phyloP scores from a whole-genome alignment of 2,888 invertebrate species.

The Drosophila multiciliata region DNA sequence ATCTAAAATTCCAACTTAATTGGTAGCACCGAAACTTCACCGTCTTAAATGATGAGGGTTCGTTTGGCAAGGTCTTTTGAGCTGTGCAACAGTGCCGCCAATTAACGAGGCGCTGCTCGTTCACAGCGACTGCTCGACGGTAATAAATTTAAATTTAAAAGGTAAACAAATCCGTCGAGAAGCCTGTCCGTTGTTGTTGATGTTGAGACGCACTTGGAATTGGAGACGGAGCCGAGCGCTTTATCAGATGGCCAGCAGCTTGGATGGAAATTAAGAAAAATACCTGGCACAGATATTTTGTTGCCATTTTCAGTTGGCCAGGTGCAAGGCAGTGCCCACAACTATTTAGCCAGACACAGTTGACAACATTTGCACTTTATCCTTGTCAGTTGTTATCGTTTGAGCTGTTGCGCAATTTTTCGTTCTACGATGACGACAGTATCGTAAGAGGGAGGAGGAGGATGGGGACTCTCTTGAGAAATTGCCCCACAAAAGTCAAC shows the following conservation, averaged over 20 bases:
- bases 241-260: constrained; percentile 68
- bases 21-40: constrained; percentile 26
- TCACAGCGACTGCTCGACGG: constrained; percentile 34
- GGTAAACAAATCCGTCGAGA: constrained; percentile 60
- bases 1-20: constrained; percentile 28
- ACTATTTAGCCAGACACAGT: constrained; percentile 55
- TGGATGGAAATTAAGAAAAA: constrained; percentile 61
- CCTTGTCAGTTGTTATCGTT: constrained; percentile 78
- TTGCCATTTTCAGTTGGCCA: constrained; percentile 30
- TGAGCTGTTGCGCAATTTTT: constrained; percentile 61
- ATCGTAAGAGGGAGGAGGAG: constrained; percentile 3
- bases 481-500: constrained; percentile 82
- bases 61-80: constrained; percentile 49
- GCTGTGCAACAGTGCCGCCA: constrained; percentile 59
- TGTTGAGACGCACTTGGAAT: constrained; percentile 28
- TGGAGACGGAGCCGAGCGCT: constrained; percentile 35
- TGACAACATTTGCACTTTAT: constrained; percentile 79
- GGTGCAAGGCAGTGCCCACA: constrained; percentile 24
- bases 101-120: constrained; percentile 58
- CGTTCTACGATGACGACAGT: constrained; percentile 42
- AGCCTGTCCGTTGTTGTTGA: constrained; percentile 11
- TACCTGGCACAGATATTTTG: constrained; percentile 33
- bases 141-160: constrained; percentile 79
- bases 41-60: constrained; percentile 68
- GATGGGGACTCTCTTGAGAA: constrained; percentile 65